Conservation (phyloP, 1,140 invertebrate genomes). For the Matsumurasca onukii region DNA sequence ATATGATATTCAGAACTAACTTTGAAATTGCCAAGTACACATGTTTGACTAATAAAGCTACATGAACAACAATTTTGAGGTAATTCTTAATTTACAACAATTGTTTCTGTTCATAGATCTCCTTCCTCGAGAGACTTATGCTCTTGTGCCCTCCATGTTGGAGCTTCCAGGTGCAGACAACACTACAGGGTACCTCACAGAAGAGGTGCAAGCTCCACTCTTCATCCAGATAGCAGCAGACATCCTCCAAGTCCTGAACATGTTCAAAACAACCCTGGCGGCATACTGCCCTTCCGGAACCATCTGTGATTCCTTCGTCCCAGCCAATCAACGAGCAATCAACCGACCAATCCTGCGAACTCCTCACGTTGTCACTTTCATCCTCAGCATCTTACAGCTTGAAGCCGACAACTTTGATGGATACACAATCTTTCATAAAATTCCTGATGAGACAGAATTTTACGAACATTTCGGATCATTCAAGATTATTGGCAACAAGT, state of each 20-base stretch:
- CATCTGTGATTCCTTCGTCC: conserved; percentile 19
- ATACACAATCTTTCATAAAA: conserved; percentile 9
- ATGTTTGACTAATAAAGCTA: no score
- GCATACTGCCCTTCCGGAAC: conserved; percentile 20
- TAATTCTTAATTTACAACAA: no score
- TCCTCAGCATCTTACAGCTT: conserved; percentile 26
- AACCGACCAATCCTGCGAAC: conserved; percentile 3
- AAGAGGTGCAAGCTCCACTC: conserved; percentile 15
- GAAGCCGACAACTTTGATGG: conserved; percentile 29
- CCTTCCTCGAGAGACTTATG: not conserved
- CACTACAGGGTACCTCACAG: not conserved
- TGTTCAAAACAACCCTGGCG: conserved; percentile 30
- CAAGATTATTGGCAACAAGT: conserved; percentile 25
- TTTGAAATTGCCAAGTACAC: no score
- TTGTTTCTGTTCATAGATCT: conserved; percentile 7
- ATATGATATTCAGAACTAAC: no score
- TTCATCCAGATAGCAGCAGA: conserved; percentile 28
- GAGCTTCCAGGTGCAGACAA: not conserved
- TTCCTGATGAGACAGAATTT: conserved; percentile 2
- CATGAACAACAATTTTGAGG: no score
- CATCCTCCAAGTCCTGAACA: conserved; percentile 17
- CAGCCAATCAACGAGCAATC: conserved; percentile 10
- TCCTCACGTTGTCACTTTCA: not conserved
- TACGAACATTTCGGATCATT: conserved; percentile 29
- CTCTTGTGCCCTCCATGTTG: conserved; percentile 1